Evolutionary conservation across 2,888 invertebrate genomes (phyloP).

Genomic region (Dorcus parallelipipedus): DNA sequence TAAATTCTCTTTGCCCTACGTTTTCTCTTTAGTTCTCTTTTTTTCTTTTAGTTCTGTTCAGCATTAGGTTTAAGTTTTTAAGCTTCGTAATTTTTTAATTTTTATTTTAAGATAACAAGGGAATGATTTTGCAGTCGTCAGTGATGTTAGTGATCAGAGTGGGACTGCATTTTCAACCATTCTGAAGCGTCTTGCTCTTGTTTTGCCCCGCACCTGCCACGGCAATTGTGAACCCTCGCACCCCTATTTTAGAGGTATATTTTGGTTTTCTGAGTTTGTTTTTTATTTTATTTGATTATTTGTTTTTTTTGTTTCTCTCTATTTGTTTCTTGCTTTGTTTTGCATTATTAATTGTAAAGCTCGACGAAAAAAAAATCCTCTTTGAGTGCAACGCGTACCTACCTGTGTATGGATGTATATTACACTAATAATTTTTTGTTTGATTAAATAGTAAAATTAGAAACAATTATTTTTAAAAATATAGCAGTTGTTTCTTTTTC

Average conservation of each 20-base stretch:
- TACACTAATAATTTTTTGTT: too few relatives aligned
- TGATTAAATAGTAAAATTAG: too few relatives aligned
- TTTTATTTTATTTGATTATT: conserved; percentile 9
- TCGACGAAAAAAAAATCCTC: too few relatives aligned
- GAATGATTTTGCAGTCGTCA: conserved; percentile 49
- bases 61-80: too few relatives aligned
- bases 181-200: conserved; percentile 55
- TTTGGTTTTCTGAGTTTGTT: conserved; percentile 35
- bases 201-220: conserved; percentile 70
- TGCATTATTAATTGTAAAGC: not conserved
- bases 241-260: conserved; percentile 68
- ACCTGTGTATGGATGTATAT: too few relatives aligned
- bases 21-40: conserved; percentile 6
- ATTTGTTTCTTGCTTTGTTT: conserved; percentile 10
- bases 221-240: conserved; percentile 68
- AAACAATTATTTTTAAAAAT: too few relatives aligned
- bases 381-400: too few relatives aligned
- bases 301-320: conserved; percentile 1
- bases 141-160: conserved; percentile 35
- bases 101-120: conserved; percentile 40
- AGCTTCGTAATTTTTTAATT: conserved; percentile 22
- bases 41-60: conserved; percentile 9
- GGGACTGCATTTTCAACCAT: conserved; percentile 44
- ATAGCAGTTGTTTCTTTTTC: too few relatives aligned
- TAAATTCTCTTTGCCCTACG: not conserved